Evolutionary conservation across 2,888 invertebrate genomes (phyloP).

Genomic region (Leucozona laternaria): DNA sequence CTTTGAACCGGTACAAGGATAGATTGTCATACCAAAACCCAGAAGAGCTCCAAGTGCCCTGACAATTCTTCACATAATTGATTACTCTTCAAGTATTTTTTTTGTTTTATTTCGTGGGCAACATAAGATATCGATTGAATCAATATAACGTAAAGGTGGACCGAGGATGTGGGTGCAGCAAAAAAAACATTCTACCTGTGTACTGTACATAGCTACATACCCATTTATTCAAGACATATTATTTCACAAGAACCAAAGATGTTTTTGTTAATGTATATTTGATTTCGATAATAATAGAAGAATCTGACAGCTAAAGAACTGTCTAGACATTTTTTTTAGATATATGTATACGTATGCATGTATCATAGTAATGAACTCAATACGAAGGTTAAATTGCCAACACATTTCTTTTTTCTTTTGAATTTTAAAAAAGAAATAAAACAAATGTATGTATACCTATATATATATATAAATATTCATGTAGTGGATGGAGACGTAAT

Average conservation of each 20-base stretch:
- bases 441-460: no score
- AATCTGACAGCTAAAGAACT: not conserved
- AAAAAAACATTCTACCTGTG: not conserved
- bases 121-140: not conserved
- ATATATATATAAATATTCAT: no score
- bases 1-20: slow-evolving; percentile 11
- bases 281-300: not conserved
- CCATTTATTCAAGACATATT: not conserved
- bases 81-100: not conserved
- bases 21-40: not conserved
- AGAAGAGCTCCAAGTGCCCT: not conserved
- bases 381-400: not conserved
- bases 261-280: not conserved
- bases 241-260: not conserved
- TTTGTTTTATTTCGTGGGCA: not conserved
- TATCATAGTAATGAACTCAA: not conserved
- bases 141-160: not conserved
- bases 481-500: no score
- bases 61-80: not conserved
- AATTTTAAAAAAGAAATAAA: no score
- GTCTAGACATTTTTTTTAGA: not conserved
- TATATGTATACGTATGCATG: not conserved
- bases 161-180: not conserved
- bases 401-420: no score
- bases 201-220: not conserved